These are phyloP conservation scores for Plusia festucae DNA, from an alignment of 2,888 invertebrate species.

Conservation along the genomic window DNA sequence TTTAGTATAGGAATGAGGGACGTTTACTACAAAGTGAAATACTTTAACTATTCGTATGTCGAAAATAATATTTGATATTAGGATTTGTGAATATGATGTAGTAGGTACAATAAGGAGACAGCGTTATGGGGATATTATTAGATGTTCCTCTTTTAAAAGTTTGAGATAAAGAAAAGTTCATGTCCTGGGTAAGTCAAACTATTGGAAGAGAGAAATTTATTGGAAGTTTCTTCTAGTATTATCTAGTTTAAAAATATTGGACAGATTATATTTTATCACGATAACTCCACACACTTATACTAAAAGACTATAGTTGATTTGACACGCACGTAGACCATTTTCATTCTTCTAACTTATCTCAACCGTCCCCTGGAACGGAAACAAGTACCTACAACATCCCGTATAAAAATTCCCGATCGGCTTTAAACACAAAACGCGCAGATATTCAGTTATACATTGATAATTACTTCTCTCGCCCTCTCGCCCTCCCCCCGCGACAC, in stretches of 20 bases:
- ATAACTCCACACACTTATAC: too few relatives aligned
- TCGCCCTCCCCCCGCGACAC: slow-evolving; percentile 29
- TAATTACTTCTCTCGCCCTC: slow-evolving; percentile 71
- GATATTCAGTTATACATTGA: slow-evolving; percentile 84
- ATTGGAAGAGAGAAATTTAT: too few relatives aligned
- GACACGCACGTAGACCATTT: not conserved
- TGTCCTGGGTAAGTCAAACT: too few relatives aligned
- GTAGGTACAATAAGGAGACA: too few relatives aligned
- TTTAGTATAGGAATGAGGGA: slow-evolving; percentile 8
- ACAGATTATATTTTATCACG: too few relatives aligned
- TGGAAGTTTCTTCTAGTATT: too few relatives aligned
- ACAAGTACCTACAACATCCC: slow-evolving; percentile 36
- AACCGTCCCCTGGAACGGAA: not conserved
- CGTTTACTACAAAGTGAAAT: not conserved
- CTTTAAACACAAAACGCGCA: slow-evolving; percentile 69
- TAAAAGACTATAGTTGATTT: too few relatives aligned
- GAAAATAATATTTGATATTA: not conserved
- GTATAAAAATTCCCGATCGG: slow-evolving; percentile 55
- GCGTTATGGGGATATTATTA: too few relatives aligned
- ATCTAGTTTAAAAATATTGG: too few relatives aligned
- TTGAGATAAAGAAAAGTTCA: too few relatives aligned
- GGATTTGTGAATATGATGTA: too few relatives aligned
- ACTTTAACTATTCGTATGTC: not conserved
- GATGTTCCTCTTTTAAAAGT: too few relatives aligned
- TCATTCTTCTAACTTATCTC: not conserved